Evolutionary conservation across 2,888 invertebrate genomes (phyloP).

Genomic region (Cylloceria caligata): DNA sequence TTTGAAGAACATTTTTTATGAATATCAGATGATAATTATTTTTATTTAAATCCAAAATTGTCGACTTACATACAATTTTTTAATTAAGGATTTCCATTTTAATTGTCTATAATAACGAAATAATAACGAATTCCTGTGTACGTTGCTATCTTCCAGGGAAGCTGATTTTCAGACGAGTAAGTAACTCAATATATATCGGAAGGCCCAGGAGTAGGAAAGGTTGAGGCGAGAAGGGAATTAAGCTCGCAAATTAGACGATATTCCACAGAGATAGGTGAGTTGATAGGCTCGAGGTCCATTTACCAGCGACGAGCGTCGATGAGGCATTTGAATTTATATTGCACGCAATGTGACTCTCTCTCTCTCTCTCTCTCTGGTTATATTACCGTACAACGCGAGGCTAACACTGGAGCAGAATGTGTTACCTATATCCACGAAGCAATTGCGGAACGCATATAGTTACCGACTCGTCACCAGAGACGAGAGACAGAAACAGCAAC

Average conservation of each 20-base stretch:
- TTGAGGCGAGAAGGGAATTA: conserved; percentile 44
- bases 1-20: no score
- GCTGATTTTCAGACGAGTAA: conserved; percentile 11
- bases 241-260: conserved; percentile 58
- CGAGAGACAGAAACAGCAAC: conserved; percentile 32
- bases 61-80: no score
- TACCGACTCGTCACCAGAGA: conserved; percentile 51
- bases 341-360: conserved; percentile 62
- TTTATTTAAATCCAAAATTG: no score
- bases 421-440: conserved; percentile 42
- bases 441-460: background rate
- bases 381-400: conserved; percentile 12
- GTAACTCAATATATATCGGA: conserved; percentile 23
- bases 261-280: conserved; percentile 39
- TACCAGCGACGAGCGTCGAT: conserved; percentile 58
- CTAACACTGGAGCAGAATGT: conserved; percentile 43
- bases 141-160: background rate
- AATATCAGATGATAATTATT: no score
- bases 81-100: no score
- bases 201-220: background rate
- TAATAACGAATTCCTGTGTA: background rate
- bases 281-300: conserved; percentile 42
- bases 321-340: conserved; percentile 73
- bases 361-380: conserved; percentile 32
- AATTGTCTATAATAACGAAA: no score